Evolutionary conservation across 2,797 vertebrate species (phyloP).

Genomic region (Sarcoramphus papa): DNA sequence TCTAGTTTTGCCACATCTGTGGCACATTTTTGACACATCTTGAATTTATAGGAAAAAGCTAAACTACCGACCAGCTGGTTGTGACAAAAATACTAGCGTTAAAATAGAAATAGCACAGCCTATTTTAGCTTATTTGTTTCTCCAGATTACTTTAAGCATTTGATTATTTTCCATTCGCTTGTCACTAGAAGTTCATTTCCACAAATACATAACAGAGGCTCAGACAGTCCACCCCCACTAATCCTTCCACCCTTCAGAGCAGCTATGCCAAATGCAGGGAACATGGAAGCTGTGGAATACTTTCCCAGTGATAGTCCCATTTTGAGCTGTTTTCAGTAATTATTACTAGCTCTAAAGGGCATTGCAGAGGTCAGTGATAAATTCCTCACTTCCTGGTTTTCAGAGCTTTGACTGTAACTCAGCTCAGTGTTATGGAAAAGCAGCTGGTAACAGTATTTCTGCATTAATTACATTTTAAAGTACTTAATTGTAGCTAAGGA

Average conservation of each 20-base stretch:
- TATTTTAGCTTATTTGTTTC: background rate
- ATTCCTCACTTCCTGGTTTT: background rate
- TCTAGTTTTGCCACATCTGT: background rate
- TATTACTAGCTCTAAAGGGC: background rate
- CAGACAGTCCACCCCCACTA: background rate
- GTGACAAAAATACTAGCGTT: background rate
- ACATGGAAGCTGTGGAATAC: background rate
- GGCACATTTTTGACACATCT: background rate
- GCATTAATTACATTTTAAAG: background rate
- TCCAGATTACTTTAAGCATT: background rate
- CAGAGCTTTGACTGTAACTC: background rate
- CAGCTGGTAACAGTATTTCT: constrained; percentile 29
- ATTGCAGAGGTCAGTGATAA: background rate
- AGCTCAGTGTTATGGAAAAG: background rate
- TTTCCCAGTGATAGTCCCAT: background rate
- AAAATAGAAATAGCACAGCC: background rate
- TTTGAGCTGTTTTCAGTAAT: background rate
- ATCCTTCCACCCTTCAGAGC: background rate
- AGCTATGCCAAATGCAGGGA: background rate
- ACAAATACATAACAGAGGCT: background rate
- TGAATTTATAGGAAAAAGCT: background rate
- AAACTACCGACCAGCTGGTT: background rate
- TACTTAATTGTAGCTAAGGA: background rate
- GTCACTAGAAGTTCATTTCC: background rate
- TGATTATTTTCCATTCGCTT: background rate